Conservation (phyloP, 2,113 vertebrate genomes). For the Seriola dumerili region DNA sequence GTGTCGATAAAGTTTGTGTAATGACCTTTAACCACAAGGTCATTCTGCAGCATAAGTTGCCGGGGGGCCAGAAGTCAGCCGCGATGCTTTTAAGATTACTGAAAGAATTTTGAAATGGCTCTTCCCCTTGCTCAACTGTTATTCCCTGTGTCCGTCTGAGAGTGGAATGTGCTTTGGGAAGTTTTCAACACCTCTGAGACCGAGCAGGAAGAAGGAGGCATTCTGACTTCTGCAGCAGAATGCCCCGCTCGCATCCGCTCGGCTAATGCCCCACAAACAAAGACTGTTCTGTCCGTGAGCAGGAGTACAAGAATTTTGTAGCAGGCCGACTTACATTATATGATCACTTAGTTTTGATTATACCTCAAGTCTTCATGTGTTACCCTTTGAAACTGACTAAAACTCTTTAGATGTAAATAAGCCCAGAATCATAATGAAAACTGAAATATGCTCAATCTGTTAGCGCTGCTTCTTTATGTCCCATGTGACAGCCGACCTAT, state of each 20-base stretch:
- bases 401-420: not conserved
- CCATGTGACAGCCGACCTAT: constrained; percentile 12
- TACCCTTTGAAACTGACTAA: not conserved
- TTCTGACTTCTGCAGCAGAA: constrained; percentile 65
- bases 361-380: not conserved
- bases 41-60: constrained; percentile 1
- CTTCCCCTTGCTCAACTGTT: constrained; percentile 53
- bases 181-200: constrained; percentile 81
- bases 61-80: not conserved
- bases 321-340: constrained; percentile 49
- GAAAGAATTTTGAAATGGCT: not conserved
- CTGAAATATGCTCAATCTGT: not conserved
- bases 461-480: constrained; percentile 4
- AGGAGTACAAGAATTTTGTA: constrained; percentile 47
- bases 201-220: constrained; percentile 75
- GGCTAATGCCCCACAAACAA: constrained; percentile 72
- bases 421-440: not conserved
- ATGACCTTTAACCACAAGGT: constrained; percentile 53
- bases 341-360: constrained; percentile 42
- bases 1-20: constrained; percentile 59
- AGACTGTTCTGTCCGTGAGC: constrained; percentile 68
- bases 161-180: constrained; percentile 79
- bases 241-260: constrained; percentile 68
- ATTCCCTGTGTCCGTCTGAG: constrained; percentile 63
- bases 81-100: not conserved